Evolutionary conservation across 2,888 invertebrate species (phyloP).

Genomic region (Epirrhoe tristata): DNA sequence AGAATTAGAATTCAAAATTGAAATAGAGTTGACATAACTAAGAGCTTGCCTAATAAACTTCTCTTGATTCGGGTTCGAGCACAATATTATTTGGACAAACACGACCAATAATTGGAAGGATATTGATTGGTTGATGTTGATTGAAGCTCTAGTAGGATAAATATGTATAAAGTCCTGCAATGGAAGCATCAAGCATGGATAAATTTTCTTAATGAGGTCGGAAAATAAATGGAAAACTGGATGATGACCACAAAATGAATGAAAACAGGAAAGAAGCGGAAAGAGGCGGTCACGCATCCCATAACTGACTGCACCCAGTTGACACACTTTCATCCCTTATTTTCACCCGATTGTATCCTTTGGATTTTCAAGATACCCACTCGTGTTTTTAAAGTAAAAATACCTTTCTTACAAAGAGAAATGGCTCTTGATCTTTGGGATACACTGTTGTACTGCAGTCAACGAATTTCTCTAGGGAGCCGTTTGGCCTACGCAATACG

Average conservation of each 20-base stretch:
- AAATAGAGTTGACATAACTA: too few species aligned
- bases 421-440: slow-evolving; percentile 1
- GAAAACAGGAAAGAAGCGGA: too few species aligned
- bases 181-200: not conserved
- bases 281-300: too few species aligned
- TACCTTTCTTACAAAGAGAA: not conserved
- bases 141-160: not conserved
- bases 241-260: too few species aligned
- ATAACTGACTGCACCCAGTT: too few species aligned
- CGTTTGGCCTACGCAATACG: slow-evolving; percentile 21
- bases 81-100: slow-evolving; percentile 25
- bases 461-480: slow-evolving; percentile 27
- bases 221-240: too few species aligned
- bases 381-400: not conserved
- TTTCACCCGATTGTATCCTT: not conserved
- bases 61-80: slow-evolving; percentile 10
- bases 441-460: slow-evolving; percentile 1
- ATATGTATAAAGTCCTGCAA: not conserved
- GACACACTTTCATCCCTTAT: too few species aligned
- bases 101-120: slow-evolving; percentile 13
- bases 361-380: not conserved
- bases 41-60: too few species aligned
- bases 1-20: too few species aligned
- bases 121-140: slow-evolving; percentile 22
- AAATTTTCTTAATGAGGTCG: too few species aligned